Percentiles rank a stretch among this genome's conserved stretches.
Conservation (phyloP, 2,113 vertebrate genomes). For the Ciconia boyciana region DNA sequence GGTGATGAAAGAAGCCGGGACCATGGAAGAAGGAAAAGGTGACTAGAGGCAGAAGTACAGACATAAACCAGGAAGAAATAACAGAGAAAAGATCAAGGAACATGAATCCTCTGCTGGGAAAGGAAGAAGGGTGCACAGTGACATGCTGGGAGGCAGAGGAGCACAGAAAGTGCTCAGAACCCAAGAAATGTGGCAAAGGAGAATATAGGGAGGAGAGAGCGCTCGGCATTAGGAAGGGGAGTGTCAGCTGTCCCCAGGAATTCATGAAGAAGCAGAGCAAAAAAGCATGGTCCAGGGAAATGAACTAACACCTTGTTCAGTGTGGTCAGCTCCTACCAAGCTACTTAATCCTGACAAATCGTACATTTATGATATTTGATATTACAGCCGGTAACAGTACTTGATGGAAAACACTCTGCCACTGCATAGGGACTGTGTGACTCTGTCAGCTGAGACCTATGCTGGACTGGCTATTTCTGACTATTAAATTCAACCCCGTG, state of each 20-base stretch:
- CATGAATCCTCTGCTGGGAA: background rate
- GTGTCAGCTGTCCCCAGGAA: background rate
- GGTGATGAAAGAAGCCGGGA: background rate
- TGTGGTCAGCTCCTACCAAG: background rate
- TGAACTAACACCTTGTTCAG: rapidly evolving
- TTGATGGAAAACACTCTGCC: background rate
- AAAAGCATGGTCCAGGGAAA: background rate
- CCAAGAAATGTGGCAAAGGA: background rate
- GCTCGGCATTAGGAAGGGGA: background rate
- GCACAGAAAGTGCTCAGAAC: background rate
- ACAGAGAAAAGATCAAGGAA: background rate
- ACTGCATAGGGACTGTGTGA: background rate
- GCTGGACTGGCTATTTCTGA: background rate
- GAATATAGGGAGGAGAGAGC: background rate
- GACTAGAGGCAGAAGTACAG: background rate
- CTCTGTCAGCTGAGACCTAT: background rate
- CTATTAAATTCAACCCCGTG: background rate
- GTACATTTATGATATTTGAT: background rate
- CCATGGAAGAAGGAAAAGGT: background rate
- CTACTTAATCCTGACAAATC: background rate
- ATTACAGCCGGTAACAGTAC: background rate
- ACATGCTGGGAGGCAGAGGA: background rate
- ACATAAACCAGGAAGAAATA: background rate
- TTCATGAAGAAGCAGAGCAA: background rate
- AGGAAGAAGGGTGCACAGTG: background rate